Conservation (phyloP, 2,888 invertebrate species). For the Eilema caniola region DNA sequence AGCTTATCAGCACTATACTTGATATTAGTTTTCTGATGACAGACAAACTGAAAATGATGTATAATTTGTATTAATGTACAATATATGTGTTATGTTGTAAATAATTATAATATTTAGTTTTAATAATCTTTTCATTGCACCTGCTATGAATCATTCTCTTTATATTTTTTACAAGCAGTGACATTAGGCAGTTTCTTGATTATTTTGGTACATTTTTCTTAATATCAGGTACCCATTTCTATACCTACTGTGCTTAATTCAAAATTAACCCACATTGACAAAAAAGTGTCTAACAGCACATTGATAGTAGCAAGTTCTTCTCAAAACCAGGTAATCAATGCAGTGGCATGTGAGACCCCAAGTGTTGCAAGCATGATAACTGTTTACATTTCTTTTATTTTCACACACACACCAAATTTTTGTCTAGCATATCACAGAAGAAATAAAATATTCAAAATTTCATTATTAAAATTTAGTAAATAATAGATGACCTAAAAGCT, state of each 20-base stretch:
- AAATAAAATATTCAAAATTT: too few relatives aligned
- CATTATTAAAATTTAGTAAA: too few relatives aligned
- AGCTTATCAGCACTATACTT: slow-evolving; percentile 97
- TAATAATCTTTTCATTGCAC: neutral
- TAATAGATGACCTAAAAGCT: too few relatives aligned
- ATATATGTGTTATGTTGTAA: neutral
- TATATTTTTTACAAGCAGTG: neutral
- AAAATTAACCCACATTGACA: neutral
- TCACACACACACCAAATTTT: too few relatives aligned
- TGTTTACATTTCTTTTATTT: too few relatives aligned
- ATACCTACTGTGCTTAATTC: neutral
- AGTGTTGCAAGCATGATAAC: too few relatives aligned
- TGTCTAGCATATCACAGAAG: too few relatives aligned
- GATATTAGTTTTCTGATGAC: slow-evolving; percentile 93
- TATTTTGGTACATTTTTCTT: neutral
- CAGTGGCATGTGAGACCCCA: neutral
- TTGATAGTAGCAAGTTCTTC: neutral
- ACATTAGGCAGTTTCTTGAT: neutral
- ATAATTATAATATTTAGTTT: neutral
- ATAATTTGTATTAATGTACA: slow-evolving; percentile 8
- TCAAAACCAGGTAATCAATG: neutral
- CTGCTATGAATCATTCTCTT: neutral
- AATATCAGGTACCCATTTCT: neutral
- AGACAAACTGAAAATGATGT: slow-evolving; percentile 91
- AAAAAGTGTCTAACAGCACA: neutral